Conservation (phyloP, 2,797 vertebrate species). For the Apogon talboti region DNA sequence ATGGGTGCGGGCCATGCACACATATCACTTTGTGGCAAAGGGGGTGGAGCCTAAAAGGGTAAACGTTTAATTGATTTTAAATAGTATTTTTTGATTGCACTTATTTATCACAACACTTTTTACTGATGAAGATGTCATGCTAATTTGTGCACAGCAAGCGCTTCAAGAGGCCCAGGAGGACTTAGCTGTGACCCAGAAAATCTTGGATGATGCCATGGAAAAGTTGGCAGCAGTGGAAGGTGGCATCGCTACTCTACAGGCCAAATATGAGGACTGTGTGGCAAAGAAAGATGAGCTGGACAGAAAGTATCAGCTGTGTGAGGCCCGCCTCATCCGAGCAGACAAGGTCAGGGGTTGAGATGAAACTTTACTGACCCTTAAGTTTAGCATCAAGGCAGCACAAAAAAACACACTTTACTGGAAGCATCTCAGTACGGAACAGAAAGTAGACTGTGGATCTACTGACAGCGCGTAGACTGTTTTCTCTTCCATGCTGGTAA, state of each 20-base stretch:
- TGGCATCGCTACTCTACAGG: slow-evolving; percentile 85
- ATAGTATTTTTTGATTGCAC: slow-evolving; percentile 4
- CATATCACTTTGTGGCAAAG: slow-evolving; percentile 91
- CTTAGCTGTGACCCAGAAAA: slow-evolving; percentile 83
- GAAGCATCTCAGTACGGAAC: too few relatives aligned
- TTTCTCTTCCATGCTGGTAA: slow-evolving; percentile 8
- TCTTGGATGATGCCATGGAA: slow-evolving; percentile 87
- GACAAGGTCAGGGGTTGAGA: slow-evolving; percentile 81
- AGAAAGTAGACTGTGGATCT: too few relatives aligned
- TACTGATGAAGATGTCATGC: not conserved
- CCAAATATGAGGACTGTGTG: slow-evolving; percentile 85
- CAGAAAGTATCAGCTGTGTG: slow-evolving; percentile 88
- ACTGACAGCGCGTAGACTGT: too few relatives aligned
- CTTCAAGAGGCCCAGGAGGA: slow-evolving; percentile 88
- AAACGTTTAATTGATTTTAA: slow-evolving; percentile 60
- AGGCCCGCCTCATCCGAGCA: slow-evolving; percentile 85
- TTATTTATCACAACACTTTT: not conserved
- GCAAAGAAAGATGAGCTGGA: slow-evolving; percentile 90
- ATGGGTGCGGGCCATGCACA: slow-evolving; percentile 94
- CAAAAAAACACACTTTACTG: not conserved
- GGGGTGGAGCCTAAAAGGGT: slow-evolving; percentile 91
- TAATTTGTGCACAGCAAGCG: slow-evolving; percentile 82
- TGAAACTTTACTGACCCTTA: not conserved
- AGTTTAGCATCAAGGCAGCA: not conserved
- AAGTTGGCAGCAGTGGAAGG: slow-evolving; percentile 84